These are phyloP conservation scores for Callionymus lyra DNA, from an alignment of 2,113 vertebrate species.

Conservation along the genomic window DNA sequence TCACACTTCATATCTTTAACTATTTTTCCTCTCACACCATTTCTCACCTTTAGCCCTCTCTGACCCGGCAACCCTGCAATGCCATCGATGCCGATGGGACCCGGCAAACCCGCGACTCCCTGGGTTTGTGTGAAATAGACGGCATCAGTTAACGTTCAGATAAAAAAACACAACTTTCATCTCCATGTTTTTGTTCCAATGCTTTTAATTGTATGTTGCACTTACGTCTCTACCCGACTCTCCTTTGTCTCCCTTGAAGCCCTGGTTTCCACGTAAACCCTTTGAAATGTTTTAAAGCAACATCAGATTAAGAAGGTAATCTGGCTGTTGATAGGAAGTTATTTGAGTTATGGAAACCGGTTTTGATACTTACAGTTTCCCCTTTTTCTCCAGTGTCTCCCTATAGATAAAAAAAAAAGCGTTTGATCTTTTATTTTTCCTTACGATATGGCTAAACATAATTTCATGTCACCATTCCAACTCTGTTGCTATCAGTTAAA, in stretches of 20 bases:
- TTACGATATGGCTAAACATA: no score
- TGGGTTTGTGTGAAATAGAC: slow-evolving; percentile 32
- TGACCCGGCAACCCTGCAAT: slow-evolving; percentile 64
- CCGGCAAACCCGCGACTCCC: slow-evolving; percentile 74
- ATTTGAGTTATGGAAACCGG: not conserved
- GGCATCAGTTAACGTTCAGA: no score
- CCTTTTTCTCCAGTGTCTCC: slow-evolving; percentile 73
- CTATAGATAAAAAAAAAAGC: slow-evolving; percentile 44
- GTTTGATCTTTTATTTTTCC: no score
- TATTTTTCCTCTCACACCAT: no score
- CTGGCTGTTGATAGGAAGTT: not conserved
- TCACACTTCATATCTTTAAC: not conserved
- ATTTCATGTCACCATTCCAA: no score
- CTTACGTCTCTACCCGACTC: slow-evolving; percentile 70
- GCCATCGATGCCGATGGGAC: slow-evolving; percentile 73
- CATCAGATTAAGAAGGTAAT: slow-evolving; percentile 18
- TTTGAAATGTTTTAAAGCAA: slow-evolving; percentile 44
- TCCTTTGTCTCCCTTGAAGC: slow-evolving; percentile 76
- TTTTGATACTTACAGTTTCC: slow-evolving; percentile 62
- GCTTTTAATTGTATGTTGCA: slow-evolving; percentile 1
- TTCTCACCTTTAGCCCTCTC: slow-evolving; percentile 72
- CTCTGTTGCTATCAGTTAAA: no score
- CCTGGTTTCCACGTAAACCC: slow-evolving; percentile 77
- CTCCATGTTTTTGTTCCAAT: not conserved
- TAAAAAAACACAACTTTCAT: not conserved